A percentile compares a stretch with the other conserved stretches of the same genome.
Evolutionary conservation across 2,888 invertebrate genomes (phyloP).

Genomic region (Chrysotoxum bicinctum): DNA sequence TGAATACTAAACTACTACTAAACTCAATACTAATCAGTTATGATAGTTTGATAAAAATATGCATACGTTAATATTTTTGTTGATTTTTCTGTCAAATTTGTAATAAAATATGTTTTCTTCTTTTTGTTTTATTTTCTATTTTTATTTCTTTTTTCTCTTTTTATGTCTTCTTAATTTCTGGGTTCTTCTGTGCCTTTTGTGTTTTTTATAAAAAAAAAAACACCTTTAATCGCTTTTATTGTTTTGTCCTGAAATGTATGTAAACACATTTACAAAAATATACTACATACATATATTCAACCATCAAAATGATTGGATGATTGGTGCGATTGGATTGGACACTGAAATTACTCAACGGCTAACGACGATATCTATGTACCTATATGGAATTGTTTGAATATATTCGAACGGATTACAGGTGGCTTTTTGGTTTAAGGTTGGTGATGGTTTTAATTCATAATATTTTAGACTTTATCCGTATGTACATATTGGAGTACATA

Average conservation of each 20-base stretch:
- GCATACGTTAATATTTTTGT: too few species aligned
- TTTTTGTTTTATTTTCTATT: background rate
- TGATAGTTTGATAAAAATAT: too few species aligned
- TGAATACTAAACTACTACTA: too few species aligned
- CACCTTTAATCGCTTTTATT: slow-evolving; percentile 55
- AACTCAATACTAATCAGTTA: too few species aligned
- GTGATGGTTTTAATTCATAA: slow-evolving; percentile 81
- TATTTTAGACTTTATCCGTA: too few species aligned
- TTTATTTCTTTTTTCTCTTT: slow-evolving; percentile 20
- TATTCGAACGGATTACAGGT: slow-evolving; percentile 83
- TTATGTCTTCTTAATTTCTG: slow-evolving; percentile 44
- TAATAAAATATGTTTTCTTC: slow-evolving; percentile 16
- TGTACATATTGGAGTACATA: too few species aligned
- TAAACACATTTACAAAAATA: slow-evolving; percentile 3
- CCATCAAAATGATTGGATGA: slow-evolving; percentile 38
- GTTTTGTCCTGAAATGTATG: slow-evolving; percentile 40
- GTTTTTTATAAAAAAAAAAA: slow-evolving; percentile 44
- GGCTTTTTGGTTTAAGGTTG: slow-evolving; percentile 96
- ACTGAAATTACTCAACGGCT: background rate
- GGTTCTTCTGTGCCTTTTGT: slow-evolving; percentile 53
- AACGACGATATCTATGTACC: slow-evolving; percentile 4
- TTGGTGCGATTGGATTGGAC: slow-evolving; percentile 61
- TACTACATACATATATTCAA: slow-evolving; percentile 23
- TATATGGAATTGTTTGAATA: slow-evolving; percentile 1
- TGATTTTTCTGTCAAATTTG: background rate